Evolutionary conservation across 2,113 vertebrate species (phyloP).

Genomic region (Elanoides forficatus): DNA sequence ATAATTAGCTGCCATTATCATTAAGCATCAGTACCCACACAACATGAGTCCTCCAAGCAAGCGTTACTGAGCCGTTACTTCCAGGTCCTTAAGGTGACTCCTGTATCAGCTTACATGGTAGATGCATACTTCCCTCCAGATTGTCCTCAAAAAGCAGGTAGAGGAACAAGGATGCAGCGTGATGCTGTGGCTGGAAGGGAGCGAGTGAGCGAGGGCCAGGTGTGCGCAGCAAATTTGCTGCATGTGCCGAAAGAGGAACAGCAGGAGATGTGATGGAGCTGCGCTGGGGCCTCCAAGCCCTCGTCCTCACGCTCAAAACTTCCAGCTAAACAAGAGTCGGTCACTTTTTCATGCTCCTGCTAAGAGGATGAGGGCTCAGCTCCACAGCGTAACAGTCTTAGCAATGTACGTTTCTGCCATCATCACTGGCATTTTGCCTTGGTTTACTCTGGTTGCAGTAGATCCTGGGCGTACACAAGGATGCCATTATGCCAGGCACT

Average conservation of each 20-base stretch:
- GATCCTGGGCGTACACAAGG: not conserved
- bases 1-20: not conserved
- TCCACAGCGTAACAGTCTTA: not conserved
- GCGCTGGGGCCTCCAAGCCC: not conserved
- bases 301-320: not conserved
- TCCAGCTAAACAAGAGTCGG: not conserved
- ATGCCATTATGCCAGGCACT: not conserved
- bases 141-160: not conserved
- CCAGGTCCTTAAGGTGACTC: not conserved
- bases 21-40: not conserved
- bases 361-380: not conserved
- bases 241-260: not conserved
- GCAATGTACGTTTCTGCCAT: not conserved
- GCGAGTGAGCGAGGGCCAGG: accelerated
- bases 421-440: not conserved
- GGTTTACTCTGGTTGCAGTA: not conserved
- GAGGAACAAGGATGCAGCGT: not conserved
- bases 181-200: not conserved
- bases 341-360: not conserved
- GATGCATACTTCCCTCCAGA: not conserved
- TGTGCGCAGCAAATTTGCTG: accelerated
- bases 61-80: not conserved
- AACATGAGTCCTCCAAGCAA: not conserved
- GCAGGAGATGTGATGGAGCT: not conserved
- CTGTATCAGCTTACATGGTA: not conserved